Evolutionary conservation across 2,888 invertebrate species (phyloP), one percentile per base, ranked within the genome.

Genomic region (Rotaria macrura): DNA sequence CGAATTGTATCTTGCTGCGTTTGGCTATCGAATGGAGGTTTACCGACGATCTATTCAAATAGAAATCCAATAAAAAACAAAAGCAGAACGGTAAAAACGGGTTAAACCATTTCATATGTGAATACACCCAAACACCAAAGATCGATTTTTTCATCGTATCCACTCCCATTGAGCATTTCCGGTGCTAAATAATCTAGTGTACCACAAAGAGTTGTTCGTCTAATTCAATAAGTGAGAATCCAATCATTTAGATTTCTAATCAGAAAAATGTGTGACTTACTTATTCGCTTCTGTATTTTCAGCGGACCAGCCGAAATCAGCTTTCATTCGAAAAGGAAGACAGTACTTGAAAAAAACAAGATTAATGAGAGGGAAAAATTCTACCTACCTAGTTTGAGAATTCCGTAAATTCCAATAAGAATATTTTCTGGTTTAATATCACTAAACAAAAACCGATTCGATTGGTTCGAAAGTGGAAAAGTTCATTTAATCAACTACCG

Each of bases 101-200:
- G 38, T n/a, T 95, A 52, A 99, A 92, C 88, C 88, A 97, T 93
- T 91, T 99, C 99, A 89, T 95, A 99, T 89, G 96, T 95, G 0
- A 99, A 92, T 0, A 99, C 95, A 17, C 98, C 99, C 34, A 97
- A 92, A 89, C 96, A 95, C 98, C 98, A 99, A 49, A 96, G 92
- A 90, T 98, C 98, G 2, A 91, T 91, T 74, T 89, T 94, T 89
- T 95, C 95, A 88, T 94, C 95, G 89, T 98, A 96, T 0, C 94
- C 93, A 88, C 94, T 93, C 0, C 95, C 95, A 88, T 93, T 93
- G 7, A 97, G 93, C 97, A 99, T 99, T 92, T 99, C 99, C 1
- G 97, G 97, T 20, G 97, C 95, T 84, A 98, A 92, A 91, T 98
- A 98, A 91, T 98, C 97, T 87, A 97, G 91, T 0, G 97, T 97